These are phyloP conservation scores for Sialia sialis DNA, from an alignment of 2,113 vertebrate species.

Conservation along the genomic window DNA sequence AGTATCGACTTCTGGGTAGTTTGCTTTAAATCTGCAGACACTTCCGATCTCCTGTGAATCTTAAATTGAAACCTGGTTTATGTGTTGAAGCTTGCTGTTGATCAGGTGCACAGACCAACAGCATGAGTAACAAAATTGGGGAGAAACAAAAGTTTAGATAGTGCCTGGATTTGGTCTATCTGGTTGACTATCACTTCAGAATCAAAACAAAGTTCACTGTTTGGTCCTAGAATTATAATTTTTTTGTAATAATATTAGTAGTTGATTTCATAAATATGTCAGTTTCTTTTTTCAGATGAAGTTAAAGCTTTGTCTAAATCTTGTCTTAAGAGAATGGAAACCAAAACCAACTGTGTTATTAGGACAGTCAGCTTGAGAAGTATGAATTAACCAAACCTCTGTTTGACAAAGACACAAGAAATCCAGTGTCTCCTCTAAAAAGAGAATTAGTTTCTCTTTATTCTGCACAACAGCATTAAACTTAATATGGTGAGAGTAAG, in stretches of 20 bases:
- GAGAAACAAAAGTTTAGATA: neutral
- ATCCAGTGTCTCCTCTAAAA: neutral
- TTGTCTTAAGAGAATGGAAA: neutral
- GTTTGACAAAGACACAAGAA: neutral
- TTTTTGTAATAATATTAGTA: neutral
- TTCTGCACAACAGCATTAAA: neutral
- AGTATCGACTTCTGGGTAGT: neutral
- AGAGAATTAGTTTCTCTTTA: neutral
- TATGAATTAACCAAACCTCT: neutral
- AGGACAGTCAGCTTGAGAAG: neutral
- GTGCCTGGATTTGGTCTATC: neutral
- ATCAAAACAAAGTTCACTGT: neutral
- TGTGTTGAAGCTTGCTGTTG: neutral
- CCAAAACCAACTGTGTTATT: neutral
- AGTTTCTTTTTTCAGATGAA: neutral
- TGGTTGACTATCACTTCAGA: neutral
- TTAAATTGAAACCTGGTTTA: neutral
- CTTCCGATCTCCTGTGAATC: neutral
- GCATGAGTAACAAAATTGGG: neutral
- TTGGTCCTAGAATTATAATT: neutral
- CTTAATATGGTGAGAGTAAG: neutral
- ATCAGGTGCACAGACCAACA: neutral
- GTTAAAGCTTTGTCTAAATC: neutral
- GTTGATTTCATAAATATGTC: neutral
- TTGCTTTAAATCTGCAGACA: neutral